These are phyloP conservation scores for Plebejus melissa DNA, from an alignment of 2,888 invertebrate species.

Conservation along the genomic window DNA sequence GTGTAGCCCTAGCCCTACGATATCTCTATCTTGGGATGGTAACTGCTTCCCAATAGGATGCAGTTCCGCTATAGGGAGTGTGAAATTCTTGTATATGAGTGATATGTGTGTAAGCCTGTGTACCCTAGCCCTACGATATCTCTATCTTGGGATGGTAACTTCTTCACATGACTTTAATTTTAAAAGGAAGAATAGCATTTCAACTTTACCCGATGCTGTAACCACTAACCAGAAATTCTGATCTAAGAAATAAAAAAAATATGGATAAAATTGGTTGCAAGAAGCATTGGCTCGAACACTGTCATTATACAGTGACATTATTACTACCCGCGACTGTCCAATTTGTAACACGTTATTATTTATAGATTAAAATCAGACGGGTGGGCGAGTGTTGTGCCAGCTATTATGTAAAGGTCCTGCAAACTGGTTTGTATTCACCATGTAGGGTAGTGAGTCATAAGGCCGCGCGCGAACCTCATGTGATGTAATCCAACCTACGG, in stretches of 20 bases:
- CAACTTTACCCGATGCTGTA: not conserved
- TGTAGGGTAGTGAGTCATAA: slow-evolving; percentile 46
- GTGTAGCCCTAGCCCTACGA: too few species aligned
- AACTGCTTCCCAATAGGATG: too few species aligned
- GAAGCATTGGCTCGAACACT: not conserved
- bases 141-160: too few species aligned
- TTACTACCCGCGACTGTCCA: not conserved
- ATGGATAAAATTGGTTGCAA: not conserved
- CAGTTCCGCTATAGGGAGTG: too few species aligned
- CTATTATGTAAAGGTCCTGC: slow-evolving; percentile 34
- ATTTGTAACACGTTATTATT: slow-evolving; percentile 4
- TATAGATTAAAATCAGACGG: slow-evolving; percentile 3
- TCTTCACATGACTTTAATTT: not conserved
- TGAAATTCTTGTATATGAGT: too few species aligned
- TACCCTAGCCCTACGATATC: too few species aligned
- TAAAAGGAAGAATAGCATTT: not conserved
- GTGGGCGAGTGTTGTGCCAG: slow-evolving; percentile 10
- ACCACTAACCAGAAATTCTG: not conserved
- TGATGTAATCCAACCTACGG: slow-evolving; percentile 47
- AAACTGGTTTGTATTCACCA: slow-evolving; percentile 37
- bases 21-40: too few species aligned
- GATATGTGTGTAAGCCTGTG: too few species aligned
- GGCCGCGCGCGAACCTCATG: slow-evolving; percentile 43
- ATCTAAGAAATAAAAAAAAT: not conserved
- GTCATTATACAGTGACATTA: not conserved